Evolutionary conservation across 2,888 invertebrate genomes (phyloP).

Genomic region (Chloroclysta siterata): DNA sequence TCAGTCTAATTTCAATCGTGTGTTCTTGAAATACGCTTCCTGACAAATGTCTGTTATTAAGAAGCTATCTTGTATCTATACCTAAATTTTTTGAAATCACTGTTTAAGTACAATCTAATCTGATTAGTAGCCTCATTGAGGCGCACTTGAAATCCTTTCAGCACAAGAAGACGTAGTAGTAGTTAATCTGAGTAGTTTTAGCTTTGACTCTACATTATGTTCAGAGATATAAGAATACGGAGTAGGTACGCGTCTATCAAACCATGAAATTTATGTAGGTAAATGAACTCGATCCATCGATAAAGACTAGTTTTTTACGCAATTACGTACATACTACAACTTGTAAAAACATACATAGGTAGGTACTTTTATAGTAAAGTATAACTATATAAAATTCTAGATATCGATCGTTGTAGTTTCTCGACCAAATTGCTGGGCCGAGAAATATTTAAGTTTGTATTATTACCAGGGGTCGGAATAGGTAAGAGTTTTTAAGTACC

Average conservation of each 20-base stretch:
- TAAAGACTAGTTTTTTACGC: neutral
- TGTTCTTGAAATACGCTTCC: constrained; percentile 22
- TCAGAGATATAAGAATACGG: no score
- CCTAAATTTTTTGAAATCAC: neutral
- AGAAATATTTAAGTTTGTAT: neutral
- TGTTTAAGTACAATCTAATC: no score
- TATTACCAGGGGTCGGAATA: no score
- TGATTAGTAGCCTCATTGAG: no score
- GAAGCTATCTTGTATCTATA: neutral
- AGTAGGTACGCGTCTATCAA: neutral
- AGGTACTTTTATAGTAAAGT: no score
- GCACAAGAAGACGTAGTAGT: no score
- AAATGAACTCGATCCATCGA: neutral
- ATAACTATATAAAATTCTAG: neutral
- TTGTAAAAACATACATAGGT: neutral
- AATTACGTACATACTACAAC: no score
- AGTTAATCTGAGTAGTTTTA: no score
- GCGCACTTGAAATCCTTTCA: no score
- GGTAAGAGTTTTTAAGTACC: no score
- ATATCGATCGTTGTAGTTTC: neutral
- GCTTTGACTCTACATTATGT: no score
- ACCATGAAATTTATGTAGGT: constrained; percentile 1
- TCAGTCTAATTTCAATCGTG: constrained; percentile 22
- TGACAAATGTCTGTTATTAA: neutral
- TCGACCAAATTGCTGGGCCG: neutral